Evolutionary conservation across 2,797 vertebrate species (phyloP), one percentile per base, ranked within the genome.

Genomic region (Philypnodon macrostomus): DNA sequence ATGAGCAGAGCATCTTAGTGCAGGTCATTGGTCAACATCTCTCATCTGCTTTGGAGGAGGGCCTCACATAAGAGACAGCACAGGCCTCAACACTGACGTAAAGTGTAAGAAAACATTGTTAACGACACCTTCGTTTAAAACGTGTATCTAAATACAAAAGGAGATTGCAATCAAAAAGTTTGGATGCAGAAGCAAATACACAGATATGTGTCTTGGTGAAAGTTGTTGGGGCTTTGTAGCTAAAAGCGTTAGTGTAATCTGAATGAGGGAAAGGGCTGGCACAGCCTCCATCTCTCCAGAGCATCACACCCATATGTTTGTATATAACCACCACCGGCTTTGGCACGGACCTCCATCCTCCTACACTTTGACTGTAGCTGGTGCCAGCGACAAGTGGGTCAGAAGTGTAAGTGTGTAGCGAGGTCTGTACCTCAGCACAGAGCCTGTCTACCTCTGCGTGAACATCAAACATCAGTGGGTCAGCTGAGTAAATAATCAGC

Each of bases 401-500:
- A 72, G 37, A 75, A 58, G 52, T 49, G 9, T 62, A 39, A 33
- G 58, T n/a, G 33, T 39, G 47, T 23, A 38, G 39, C 7, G 27
- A 45, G 36, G 54, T 54, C 60, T 62, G 45, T 39, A 58, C 39
- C 40, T 23, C 39, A 66, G 45, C 61, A 44, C 35, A 51, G 47
- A 53, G 45, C 57, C 60, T 2, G 57, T 73, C 69, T 73, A 77
- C 67, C 66, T 75, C 67, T 52, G 7, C 41, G 67, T 48, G 58
- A 75, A 84, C 79, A 81, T 88, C 84, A 83, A 85, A 86, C 75
- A 67, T 54, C 62, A 70, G 58, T 19, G 39, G 74, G 78, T 89
- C 86, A 86, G 86, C 84, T 85, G 83, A 84, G 83, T 80, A 85
- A 85, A 89, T 79, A 84, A 67, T 69, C 64, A 76, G 79, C 49